Evolutionary conservation across 2,113 vertebrate species (phyloP), one percentile per base, ranked within the genome.

Genomic region (Symphodus melops): DNA sequence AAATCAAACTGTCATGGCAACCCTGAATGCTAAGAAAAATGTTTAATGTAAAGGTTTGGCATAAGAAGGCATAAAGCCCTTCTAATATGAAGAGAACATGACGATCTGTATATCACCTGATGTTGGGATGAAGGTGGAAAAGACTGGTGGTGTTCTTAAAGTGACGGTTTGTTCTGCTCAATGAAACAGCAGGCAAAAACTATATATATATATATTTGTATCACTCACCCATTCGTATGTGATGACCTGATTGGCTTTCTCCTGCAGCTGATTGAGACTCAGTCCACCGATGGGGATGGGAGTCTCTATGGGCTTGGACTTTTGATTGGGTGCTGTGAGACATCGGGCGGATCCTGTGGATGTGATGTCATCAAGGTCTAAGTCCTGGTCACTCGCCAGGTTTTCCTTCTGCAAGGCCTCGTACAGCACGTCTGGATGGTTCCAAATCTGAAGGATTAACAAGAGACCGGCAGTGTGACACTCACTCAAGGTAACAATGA

Each of bases 391-490:
- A 0, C 94, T 98, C 65, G 97, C 94, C 86, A 98, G 83, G 91
- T 93, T 99, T 79, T 99, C 96, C 89, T 98, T 99, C 89, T 98
- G 96, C 62, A 99, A 88, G 62, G 97, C 96, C 92, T 99, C 97
- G 25, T 97, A 97, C 6, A 99, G 91, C 37, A 99, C 96, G 41
- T 99, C 97, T 3, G 97, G 96, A 82, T 99, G 97, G 88, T 99
- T 99, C 97, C 97, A 99, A 58, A 99, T 98, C 97, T 99, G 87
- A 66, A 44, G 1, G 48, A 61, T 0, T 0, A 4, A 80, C 4
- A 48, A 13, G 12, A 61, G 8, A 21, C 53, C 14, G 36, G 51
- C 1, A 1, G 4, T 0, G 16, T 57, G 14, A 51, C 37, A 53
- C 49, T 20, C 53, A 42, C 4, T 65, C 49, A 37, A 19, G 11